A percentile compares a stretch with the other conserved stretches of the same genome.
Conservation (phyloP, 2,113 vertebrate genomes). For the Ahaetulla prasina region DNA sequence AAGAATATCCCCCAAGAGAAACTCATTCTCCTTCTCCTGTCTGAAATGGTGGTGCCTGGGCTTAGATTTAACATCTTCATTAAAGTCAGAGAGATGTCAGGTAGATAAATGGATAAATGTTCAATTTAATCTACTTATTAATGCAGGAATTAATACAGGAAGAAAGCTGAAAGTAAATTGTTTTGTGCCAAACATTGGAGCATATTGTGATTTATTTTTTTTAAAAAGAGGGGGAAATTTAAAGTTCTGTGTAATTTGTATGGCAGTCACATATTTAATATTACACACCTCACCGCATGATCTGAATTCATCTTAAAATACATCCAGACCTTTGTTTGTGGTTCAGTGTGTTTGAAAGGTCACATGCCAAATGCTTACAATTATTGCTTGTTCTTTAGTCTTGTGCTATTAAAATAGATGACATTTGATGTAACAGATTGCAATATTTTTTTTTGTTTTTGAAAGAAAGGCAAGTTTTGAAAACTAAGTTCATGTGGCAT, state of each 20-base stretch:
- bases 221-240: not conserved
- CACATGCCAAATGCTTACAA: not conserved
- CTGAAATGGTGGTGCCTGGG: not conserved
- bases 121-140: not conserved
- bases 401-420: not conserved
- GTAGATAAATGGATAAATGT: not conserved
- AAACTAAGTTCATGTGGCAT: not conserved
- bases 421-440: slow-evolving; percentile 8
- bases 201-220: slow-evolving; percentile 1
- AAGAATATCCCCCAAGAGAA: not conserved
- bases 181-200: not conserved
- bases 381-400: not conserved
- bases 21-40: not conserved
- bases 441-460: slow-evolving; percentile 15
- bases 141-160: not conserved
- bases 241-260: not conserved
- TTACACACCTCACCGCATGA: slow-evolving; percentile 9
- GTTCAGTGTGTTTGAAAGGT: not conserved
- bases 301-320: slow-evolving; percentile 19
- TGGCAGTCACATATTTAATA: not conserved
- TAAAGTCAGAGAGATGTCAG: not conserved
- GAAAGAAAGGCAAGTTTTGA: slow-evolving; percentile 1
- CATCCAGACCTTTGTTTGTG: slow-evolving; percentile 3
- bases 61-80: not conserved
- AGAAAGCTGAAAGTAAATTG: not conserved